phyloP scores from a whole-genome alignment of 2,888 invertebrate species.

The Dyspetes luteomarginatus region DNA sequence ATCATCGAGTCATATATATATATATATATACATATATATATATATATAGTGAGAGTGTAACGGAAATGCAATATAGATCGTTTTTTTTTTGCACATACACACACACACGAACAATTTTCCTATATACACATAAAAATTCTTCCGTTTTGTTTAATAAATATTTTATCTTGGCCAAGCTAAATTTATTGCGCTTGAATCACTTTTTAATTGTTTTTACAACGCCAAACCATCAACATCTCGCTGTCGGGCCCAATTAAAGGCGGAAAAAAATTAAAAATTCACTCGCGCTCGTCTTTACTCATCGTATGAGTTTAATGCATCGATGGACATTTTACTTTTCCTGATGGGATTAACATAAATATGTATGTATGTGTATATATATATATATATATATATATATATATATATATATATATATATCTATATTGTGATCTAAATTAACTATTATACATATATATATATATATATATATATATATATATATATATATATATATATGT shows the following conservation, averaged over 20 bases:
- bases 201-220: not conserved
- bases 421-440: conserved; percentile 21
- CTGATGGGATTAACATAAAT: conserved; percentile 10
- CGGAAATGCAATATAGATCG: no score
- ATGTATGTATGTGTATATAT: not conserved
- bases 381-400: not conserved
- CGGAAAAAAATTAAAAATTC: conserved; percentile 14
- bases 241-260: conserved; percentile 27
- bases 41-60: no score
- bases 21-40: no score
- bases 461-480: no score
- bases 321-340: conserved; percentile 39
- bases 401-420: not conserved
- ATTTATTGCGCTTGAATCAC: not conserved
- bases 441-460: no score
- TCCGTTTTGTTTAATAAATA: no score
- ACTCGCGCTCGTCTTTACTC: not conserved
- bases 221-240: not conserved
- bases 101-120: no score
- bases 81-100: no score
- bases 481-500: no score
- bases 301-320: conserved; percentile 16
- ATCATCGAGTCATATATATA: no score
- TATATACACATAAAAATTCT: no score
- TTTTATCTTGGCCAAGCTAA: no score